Conservation (phyloP, 2,113 vertebrate species). For the Ammospiza nelsoni region DNA sequence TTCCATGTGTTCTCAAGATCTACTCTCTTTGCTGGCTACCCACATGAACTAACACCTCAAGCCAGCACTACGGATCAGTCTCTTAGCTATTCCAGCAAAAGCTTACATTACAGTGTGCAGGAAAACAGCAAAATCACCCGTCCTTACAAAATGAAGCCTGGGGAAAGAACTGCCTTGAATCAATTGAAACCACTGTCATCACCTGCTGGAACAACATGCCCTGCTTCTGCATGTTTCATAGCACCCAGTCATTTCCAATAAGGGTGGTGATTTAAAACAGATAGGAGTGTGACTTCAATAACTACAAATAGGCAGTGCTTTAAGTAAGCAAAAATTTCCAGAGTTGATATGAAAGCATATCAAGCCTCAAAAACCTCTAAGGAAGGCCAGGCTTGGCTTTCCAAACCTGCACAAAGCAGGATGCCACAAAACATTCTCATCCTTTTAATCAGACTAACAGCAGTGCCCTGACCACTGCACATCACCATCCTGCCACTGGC, state of each 20-base stretch:
- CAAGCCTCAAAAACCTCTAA: not conserved
- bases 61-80: not conserved
- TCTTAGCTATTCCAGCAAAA: not conserved
- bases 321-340: not conserved
- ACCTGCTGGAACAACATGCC: not conserved
- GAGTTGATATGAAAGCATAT: not conserved
- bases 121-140: not conserved
- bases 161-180: not conserved
- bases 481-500: not conserved
- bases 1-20: not conserved
- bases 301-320: not conserved
- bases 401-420: not conserved
- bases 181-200: not conserved
- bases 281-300: rapidly evolving
- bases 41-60: not conserved
- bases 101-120: not conserved
- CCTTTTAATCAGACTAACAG: not conserved
- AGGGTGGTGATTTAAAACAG: not conserved
- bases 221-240: not conserved
- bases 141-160: not conserved
- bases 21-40: not conserved
- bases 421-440: not conserved
- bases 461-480: not conserved
- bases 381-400: not conserved
- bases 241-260: not conserved